Evolutionary conservation across 2,888 invertebrate species (phyloP), one percentile per base, ranked within the genome.

Genomic region (Crocallis elinguaria): DNA sequence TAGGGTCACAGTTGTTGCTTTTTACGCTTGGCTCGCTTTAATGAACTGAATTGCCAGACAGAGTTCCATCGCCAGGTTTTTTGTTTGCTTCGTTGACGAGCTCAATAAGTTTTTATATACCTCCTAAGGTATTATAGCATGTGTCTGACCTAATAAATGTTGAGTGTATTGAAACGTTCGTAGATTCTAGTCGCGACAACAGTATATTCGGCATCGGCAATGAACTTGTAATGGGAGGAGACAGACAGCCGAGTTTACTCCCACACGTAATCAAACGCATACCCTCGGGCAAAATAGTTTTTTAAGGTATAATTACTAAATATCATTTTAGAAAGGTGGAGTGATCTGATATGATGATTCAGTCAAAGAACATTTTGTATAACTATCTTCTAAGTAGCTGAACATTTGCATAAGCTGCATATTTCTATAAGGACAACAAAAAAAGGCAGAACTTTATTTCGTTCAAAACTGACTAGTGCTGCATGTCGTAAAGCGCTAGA

Each of bases 1-100:
- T 46, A 59, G 27, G 44, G 56, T 60, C 49, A 53, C 27, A 50
- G 33, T 12, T 41, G 38, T 63, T 55, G 37, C 53, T 53, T 35
- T 54, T 59, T 50, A 29, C 44, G 12, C 27, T 39, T 25, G 41
- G 36, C 39, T 29, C 8, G 36, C 39, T 29, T 36, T 46, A 49
- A 45, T 50, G 29, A 50, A 55, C 38, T 21, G 29, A 62, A 59
- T 62, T 50, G 53, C 14, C 42, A 44, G 49, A 35, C 50, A 9
- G 25, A 43, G 9, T 38, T 50, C 48, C 43, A 48, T 51, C 11
- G 35, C 12, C 16, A 35, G 35, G 35, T 25, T 39, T 49, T 37
- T 41, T 33, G 33, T 39, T 46, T 29, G 23, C 11, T 16, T n/a
- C 44, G 16, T 44, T 33, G 30, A 45, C 29, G 30, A 46, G 42